These are phyloP conservation scores for Riptortus pedestris DNA, from an alignment of 1,140 invertebrate genomes.

Conservation along the genomic window DNA sequence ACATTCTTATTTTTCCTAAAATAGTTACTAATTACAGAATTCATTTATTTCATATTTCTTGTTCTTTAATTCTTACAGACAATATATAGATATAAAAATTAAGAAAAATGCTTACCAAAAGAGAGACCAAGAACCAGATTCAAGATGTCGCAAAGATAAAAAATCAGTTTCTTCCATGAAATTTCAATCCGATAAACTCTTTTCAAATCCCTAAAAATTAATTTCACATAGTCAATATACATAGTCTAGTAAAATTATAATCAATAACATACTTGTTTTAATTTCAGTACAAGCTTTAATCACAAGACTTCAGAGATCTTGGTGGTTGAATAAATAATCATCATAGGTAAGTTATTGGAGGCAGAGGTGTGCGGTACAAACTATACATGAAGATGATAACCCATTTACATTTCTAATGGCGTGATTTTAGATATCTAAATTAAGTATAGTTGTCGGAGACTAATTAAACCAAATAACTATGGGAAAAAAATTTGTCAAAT, in stretches of 20 bases:
- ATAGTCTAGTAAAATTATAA: neutral
- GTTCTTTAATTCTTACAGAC: too few species aligned
- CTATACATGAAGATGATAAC: neutral
- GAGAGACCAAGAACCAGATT: neutral
- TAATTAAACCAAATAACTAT: neutral
- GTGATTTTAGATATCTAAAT: neutral
- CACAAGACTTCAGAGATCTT: conserved; percentile 24
- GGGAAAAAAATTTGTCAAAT: neutral
- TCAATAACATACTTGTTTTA: neutral
- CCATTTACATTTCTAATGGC: neutral
- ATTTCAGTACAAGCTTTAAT: neutral
- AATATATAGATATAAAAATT: too few species aligned
- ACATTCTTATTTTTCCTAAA: too few species aligned
- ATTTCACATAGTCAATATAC: neutral
- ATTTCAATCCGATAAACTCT: too few species aligned
- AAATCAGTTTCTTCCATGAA: neutral
- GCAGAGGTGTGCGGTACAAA: neutral
- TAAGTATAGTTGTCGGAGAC: neutral
- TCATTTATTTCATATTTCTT: too few species aligned
- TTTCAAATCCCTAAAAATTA: too few species aligned
- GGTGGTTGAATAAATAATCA: conserved; percentile 14
- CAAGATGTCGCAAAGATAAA: neutral
- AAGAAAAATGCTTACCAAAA: too few species aligned
- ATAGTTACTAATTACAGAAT: too few species aligned
- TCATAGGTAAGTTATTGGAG: neutral